Conservation (phyloP, 2,113 vertebrate genomes). For the Oncorhynchus mykiss region DNA sequence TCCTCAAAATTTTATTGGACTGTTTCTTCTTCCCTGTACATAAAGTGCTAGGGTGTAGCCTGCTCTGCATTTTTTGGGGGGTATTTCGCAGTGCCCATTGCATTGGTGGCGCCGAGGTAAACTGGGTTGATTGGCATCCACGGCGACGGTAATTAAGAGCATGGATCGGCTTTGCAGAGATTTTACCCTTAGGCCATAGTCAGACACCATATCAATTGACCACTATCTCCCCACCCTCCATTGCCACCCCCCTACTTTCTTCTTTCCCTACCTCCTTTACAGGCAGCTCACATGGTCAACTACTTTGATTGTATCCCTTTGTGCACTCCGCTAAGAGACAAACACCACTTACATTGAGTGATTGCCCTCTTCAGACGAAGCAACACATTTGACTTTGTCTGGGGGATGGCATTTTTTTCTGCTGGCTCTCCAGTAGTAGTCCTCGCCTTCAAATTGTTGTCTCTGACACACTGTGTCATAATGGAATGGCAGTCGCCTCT, state of each 20-base stretch:
- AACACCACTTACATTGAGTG: conserved; percentile 40
- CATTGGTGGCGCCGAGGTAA: conserved; percentile 36
- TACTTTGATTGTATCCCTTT: conserved; percentile 34
- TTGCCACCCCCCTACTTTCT: neutral
- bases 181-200: conserved; percentile 28
- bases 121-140: conserved; percentile 39
- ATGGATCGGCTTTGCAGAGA: conserved; percentile 31
- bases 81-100: conserved; percentile 33
- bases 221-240: conserved; percentile 8
- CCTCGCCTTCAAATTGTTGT: neutral
- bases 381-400: conserved; percentile 41
- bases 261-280: conserved; percentile 28
- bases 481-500: conserved; percentile 24
- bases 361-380: conserved; percentile 36
- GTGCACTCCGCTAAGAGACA: conserved; percentile 20
- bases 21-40: conserved; percentile 8
- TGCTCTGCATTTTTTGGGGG: neutral
- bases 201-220: conserved; percentile 18
- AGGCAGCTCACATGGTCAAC: conserved; percentile 20
- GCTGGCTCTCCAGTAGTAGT: conserved; percentile 22
- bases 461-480: conserved; percentile 15
- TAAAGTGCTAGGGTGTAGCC: neutral
- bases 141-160: conserved; percentile 45
- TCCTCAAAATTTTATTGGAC: conserved; percentile 48
- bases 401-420: conserved; percentile 1